Evolutionary conservation across 1,140 invertebrate species (phyloP).

Genomic region (Calliphora vicina): DNA sequence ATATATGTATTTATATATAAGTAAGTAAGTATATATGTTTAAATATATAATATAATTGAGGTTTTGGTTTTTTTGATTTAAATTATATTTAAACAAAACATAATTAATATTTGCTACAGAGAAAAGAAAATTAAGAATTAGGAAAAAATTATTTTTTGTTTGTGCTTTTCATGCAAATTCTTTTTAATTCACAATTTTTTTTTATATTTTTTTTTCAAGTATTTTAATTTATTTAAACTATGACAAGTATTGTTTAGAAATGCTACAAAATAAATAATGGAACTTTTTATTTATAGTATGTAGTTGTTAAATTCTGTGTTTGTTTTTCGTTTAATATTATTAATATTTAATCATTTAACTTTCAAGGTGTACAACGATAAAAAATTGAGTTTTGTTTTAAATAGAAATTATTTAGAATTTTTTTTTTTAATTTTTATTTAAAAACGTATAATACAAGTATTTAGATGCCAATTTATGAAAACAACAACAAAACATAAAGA

Average conservation of each 20-base stretch:
- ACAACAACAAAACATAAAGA: slow-evolving; percentile 1
- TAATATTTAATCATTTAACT: background rate
- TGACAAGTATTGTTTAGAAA: slow-evolving; percentile 10
- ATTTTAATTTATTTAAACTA: background rate
- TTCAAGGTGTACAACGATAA: slow-evolving; percentile 3
- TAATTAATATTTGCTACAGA: background rate
- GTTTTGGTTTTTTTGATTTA: background rate
- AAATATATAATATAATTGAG: background rate
- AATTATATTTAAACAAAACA: background rate
- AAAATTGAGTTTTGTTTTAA: background rate
- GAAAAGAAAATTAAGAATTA: background rate
- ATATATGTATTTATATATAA: background rate
- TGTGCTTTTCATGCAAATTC: slow-evolving; percentile 13
- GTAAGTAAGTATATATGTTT: background rate
- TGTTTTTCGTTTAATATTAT: background rate
- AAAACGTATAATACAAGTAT: slow-evolving; percentile 12
- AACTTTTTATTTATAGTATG: slow-evolving; percentile 17
- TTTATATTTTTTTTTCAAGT: background rate
- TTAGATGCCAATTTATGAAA: slow-evolving; percentile 9
- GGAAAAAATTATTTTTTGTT: background rate
- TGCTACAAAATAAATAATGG: background rate
- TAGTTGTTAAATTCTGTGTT: too few relatives aligned
- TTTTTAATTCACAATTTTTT: background rate
- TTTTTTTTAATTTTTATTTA: slow-evolving; percentile 29
- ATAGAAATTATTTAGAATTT: background rate